Evolutionary conservation across 2,888 invertebrate genomes (phyloP).

Genomic region (Drosophila neotestacea): DNA sequence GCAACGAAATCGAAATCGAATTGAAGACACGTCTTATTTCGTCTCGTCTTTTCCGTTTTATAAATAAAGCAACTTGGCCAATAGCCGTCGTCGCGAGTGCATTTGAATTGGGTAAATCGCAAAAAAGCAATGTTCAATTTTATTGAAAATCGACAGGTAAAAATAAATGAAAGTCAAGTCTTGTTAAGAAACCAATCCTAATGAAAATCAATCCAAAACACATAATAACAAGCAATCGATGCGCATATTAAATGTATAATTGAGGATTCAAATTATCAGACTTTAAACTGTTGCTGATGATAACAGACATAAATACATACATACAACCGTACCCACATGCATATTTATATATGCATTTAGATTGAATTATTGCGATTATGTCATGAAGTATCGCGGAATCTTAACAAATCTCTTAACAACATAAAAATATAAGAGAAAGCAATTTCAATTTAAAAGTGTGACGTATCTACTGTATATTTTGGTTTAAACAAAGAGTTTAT

Average conservation of each 20-base stretch:
- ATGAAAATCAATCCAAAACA: conserved; percentile 7
- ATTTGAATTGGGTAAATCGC: conserved; percentile 38
- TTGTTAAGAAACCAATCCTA: conserved; percentile 9
- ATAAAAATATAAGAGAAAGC: conserved; percentile 15
- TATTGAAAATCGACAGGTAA: conserved; percentile 31
- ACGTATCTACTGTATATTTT: conserved; percentile 30
- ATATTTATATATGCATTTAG: conserved; percentile 8
- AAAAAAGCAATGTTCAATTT: conserved; percentile 42
- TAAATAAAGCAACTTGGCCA: conserved; percentile 47
- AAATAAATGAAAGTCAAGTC: conserved; percentile 29
- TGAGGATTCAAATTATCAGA: conserved; percentile 40
- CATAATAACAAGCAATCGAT: conserved; percentile 15
- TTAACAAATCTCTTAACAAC: conserved; percentile 22
- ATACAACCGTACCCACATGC: not conserved
- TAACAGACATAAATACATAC: conserved; percentile 12
- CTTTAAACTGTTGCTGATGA: conserved; percentile 46
- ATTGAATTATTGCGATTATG: conserved; percentile 58
- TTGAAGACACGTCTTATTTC: conserved; percentile 40
- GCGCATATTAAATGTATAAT: conserved; percentile 15
- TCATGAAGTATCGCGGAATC: conserved; percentile 59
- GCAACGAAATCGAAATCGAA: conserved; percentile 35
- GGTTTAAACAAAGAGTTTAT: conserved; percentile 34
- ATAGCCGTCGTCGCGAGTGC: conserved; percentile 43
- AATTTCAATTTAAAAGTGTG: conserved; percentile 34
- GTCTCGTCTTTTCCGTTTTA: conserved; percentile 32